Conservation (phyloP, 1,140 invertebrate genomes). For the Solenopsis fugax region DNA sequence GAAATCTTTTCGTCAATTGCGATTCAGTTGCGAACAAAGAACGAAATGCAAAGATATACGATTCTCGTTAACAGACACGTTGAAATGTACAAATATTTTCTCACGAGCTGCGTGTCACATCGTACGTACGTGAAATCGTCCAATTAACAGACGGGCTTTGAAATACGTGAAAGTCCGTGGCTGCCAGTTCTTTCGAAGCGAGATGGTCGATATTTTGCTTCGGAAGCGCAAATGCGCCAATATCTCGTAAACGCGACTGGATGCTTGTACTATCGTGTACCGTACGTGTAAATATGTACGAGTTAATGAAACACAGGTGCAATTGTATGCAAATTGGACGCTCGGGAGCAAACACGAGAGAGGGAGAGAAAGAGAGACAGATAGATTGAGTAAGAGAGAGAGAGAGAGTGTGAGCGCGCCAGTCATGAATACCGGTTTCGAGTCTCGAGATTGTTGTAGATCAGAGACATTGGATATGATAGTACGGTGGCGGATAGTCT, state of each 20-base stretch:
- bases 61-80: background rate
- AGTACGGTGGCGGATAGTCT: slow-evolving; percentile 71
- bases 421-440: slow-evolving; percentile 10
- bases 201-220: slow-evolving; percentile 25
- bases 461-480: slow-evolving; percentile 66
- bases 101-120: background rate
- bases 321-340: slow-evolving; percentile 74
- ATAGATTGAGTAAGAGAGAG: slow-evolving; percentile 14
- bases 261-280: slow-evolving; percentile 26
- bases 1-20: background rate
- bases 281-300: slow-evolving; percentile 65
- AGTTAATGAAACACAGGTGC: slow-evolving; percentile 69
- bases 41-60: background rate
- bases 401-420: background rate
- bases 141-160: slow-evolving; percentile 41
- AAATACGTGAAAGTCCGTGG: slow-evolving; percentile 21
- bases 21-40: background rate
- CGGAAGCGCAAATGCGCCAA: slow-evolving; percentile 39
- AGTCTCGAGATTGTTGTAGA: slow-evolving; percentile 67
- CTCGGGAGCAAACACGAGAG: slow-evolving; percentile 4
- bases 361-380: background rate
- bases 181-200: slow-evolving; percentile 24
- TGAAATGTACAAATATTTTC: slow-evolving; percentile 32
- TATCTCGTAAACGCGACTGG: slow-evolving; percentile 25
- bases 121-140: slow-evolving; percentile 37